These are phyloP conservation scores for Tethea ocularis DNA, from an alignment of 2,888 invertebrate genomes.

Conservation along the genomic window DNA sequence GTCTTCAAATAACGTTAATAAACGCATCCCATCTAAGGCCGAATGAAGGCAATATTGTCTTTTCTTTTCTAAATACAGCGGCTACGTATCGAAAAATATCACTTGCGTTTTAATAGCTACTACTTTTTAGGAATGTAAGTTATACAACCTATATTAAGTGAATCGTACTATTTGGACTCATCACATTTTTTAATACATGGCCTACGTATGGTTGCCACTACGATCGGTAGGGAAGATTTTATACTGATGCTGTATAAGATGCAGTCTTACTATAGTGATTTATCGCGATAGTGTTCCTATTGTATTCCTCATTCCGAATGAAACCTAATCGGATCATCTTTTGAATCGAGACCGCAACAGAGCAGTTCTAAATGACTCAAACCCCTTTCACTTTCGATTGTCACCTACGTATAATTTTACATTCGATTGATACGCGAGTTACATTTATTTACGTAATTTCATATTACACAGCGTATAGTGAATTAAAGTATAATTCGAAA, in stretches of 20 bases:
- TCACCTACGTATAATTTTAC: not conserved
- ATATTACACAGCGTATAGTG: not conserved
- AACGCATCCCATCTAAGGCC: slow-evolving; percentile 31
- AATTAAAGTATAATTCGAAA: not conserved
- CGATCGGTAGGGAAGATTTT: too few relatives aligned
- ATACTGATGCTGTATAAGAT: too few relatives aligned
- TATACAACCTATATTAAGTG: slow-evolving; percentile 32
- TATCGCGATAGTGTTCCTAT: too few relatives aligned
- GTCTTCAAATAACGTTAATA: slow-evolving; percentile 45
- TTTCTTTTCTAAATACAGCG: slow-evolving; percentile 18
- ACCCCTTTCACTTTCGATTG: not conserved
- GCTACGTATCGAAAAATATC: slow-evolving; percentile 44
- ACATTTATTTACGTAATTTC: not conserved
- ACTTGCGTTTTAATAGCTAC: slow-evolving; percentile 15
- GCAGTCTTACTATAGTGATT: too few relatives aligned
- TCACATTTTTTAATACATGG: not conserved
- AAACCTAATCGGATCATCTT: too few relatives aligned
- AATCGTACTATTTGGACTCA: slow-evolving; percentile 6
- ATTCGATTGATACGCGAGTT: not conserved
- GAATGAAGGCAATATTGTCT: slow-evolving; percentile 38
- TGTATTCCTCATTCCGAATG: too few relatives aligned
- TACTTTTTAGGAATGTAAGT: slow-evolving; percentile 40
- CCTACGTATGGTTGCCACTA: too few relatives aligned
- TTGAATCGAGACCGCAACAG: too few relatives aligned
- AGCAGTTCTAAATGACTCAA: too few relatives aligned